These are phyloP conservation scores for Keiferia lycopersicella DNA, from an alignment of 2,888 invertebrate genomes.

Conservation along the genomic window DNA sequence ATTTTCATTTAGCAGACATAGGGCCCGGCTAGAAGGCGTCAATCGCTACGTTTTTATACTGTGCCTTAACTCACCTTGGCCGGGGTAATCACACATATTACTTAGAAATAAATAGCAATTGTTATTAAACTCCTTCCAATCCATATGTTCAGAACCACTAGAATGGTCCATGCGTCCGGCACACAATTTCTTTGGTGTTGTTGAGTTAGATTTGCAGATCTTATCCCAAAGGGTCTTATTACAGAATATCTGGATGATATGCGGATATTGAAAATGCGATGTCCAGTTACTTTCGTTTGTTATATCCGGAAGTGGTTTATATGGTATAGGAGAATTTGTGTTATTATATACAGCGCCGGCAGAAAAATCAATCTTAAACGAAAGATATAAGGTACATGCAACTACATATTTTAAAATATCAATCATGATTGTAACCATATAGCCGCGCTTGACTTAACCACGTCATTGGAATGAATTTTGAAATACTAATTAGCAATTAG, in stretches of 20 bases:
- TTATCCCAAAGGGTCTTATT: not conserved
- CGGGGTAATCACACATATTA: constrained; percentile 3
- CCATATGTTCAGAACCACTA: not conserved
- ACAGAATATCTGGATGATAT: not conserved
- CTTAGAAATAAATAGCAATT: not conserved
- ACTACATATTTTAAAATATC: too few relatives aligned
- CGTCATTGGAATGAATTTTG: too few relatives aligned
- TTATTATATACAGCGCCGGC: not conserved
- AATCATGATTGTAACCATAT: too few relatives aligned
- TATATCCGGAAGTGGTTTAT: not conserved
- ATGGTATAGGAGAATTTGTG: not conserved
- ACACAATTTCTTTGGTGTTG: not conserved
- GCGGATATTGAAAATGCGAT: not conserved
- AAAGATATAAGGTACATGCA: too few relatives aligned
- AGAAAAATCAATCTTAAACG: too few relatives aligned
- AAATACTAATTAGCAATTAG: too few relatives aligned
- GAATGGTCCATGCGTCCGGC: not conserved
- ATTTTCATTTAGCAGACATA: too few relatives aligned
- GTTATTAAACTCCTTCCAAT: not conserved
- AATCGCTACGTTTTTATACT: too few relatives aligned
- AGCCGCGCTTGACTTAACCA: too few relatives aligned
- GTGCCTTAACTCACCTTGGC: not conserved
- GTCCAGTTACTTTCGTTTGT: not conserved
- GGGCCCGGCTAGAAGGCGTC: too few relatives aligned
- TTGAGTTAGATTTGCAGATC: not conserved